phyloP scores from a whole-genome alignment of 2,113 vertebrate genomes.

The Aplodontia rufa region DNA sequence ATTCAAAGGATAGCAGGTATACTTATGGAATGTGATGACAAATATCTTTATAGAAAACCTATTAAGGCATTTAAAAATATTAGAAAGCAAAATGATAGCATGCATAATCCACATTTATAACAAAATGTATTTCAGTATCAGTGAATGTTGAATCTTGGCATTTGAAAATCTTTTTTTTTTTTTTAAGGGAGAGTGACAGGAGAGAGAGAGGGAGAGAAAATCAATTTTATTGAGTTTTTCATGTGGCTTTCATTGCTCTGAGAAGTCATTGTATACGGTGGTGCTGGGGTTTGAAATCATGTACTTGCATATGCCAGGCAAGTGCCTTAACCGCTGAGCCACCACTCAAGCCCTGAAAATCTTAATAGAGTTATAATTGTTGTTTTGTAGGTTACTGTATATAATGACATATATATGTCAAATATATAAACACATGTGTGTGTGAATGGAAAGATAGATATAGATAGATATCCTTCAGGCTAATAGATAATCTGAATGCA shows the following conservation, averaged over 20 bases:
- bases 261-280: no score
- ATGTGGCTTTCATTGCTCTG: no score
- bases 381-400: background rate
- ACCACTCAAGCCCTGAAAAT: no score
- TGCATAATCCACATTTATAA: background rate
- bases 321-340: no score
- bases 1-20: background rate
- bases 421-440: background rate
- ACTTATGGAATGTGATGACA: background rate
- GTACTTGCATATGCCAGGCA: no score
- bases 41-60: background rate
- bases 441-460: no score
- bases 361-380: background rate
- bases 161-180: slow-evolving; percentile 17
- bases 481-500: background rate
- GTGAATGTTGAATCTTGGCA: background rate
- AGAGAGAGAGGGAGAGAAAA: no score
- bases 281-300: no score
- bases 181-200: no score
- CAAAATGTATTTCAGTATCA: background rate
- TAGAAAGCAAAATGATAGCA: background rate
- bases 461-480: no score
- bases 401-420: background rate
- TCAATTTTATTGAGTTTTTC: no score
- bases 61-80: background rate